These are phyloP conservation scores for Adelges cooleyi DNA, from an alignment of 1,140 invertebrate genomes.

Conservation along the genomic window DNA sequence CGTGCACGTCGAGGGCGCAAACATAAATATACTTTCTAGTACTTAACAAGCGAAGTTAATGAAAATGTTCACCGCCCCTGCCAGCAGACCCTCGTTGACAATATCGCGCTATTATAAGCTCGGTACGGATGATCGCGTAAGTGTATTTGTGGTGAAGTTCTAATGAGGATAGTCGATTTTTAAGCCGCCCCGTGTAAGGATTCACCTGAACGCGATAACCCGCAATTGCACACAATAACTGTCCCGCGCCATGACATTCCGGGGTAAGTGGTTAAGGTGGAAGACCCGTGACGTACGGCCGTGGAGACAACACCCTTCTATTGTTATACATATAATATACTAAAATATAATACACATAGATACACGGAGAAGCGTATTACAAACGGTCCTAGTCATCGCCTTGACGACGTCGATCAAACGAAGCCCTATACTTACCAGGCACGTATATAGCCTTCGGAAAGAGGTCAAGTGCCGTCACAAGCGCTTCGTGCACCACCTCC, in stretches of 20 bases:
- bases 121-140: no score
- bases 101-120: no score
- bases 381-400: conserved; percentile 4
- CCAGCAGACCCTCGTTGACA: no score
- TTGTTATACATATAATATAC: no score
- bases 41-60: no score
- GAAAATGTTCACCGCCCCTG: no score
- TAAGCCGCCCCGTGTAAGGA: neutral
- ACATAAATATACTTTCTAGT: no score
- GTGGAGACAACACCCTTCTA: neutral
- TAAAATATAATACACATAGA: neutral
- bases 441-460: conserved; percentile 1
- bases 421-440: conserved; percentile 19
- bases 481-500: no score
- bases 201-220: neutral
- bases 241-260: no score
- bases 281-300: neutral
- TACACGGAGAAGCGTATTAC: neutral
- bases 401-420: conserved; percentile 26
- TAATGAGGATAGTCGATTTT: neutral
- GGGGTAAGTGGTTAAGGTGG: neutral
- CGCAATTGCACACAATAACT: neutral
- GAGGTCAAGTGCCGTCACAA: neutral
- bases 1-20: no score
- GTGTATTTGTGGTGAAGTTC: no score